Evolutionary conservation across 1,140 invertebrate species (phyloP).

Genomic region (Schmidtea mediterranea): DNA sequence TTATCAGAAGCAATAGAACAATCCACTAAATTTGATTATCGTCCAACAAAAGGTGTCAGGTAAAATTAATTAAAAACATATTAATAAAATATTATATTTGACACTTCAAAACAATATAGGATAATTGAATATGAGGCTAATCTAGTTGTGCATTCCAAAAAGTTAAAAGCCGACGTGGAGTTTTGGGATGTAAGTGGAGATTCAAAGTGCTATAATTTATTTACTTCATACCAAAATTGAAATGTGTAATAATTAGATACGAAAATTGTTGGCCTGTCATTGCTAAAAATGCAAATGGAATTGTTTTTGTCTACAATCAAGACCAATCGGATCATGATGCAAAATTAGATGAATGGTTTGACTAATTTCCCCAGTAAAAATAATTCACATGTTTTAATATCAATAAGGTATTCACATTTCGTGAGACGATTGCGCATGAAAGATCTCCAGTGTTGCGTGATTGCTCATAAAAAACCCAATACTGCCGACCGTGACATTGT

Average conservation of each 20-base stretch:
- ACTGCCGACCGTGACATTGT: background rate
- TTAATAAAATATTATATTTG: background rate
- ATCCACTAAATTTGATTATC: constrained; percentile 32
- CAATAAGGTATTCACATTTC: constrained; percentile 38
- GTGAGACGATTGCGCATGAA: constrained; percentile 30
- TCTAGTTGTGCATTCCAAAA: constrained; percentile 29
- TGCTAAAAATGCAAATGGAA: constrained; percentile 37
- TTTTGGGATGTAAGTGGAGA: constrained; percentile 46
- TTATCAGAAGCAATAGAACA: constrained; percentile 37
- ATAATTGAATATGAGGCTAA: constrained; percentile 36
- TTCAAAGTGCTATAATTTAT: constrained; percentile 28
- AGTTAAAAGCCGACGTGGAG: constrained; percentile 35
- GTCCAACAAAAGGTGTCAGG: constrained; percentile 37
- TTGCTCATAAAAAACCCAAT: constrained; percentile 16
- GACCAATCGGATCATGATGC: constrained; percentile 32
- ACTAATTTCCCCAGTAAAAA: background rate
- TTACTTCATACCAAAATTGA: background rate
- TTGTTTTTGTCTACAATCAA: constrained; percentile 45
- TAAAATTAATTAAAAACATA: constrained; percentile 8
- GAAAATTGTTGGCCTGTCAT: constrained; percentile 49
- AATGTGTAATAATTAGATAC: constrained; percentile 30
- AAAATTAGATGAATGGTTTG: constrained; percentile 39
- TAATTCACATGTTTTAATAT: background rate
- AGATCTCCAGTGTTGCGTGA: constrained; percentile 19
- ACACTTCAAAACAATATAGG: constrained; percentile 30